These are phyloP conservation scores for Tachyglossus aculeatus DNA, from an alignment of 2,797 vertebrate species.

Conservation along the genomic window DNA sequence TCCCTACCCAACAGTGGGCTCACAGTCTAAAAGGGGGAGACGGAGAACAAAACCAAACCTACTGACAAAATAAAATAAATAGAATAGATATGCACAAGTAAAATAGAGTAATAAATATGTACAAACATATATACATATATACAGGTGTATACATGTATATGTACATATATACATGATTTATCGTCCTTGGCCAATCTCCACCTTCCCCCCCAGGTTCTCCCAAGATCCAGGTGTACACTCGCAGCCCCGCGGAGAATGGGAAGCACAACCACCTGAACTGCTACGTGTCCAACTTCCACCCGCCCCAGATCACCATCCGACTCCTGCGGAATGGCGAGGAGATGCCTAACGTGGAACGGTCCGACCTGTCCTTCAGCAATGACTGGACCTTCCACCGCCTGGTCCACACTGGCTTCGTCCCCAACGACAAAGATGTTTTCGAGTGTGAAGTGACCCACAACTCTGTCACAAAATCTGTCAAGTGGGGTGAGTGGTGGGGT, in stretches of 20 bases:
- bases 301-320: constrained; percentile 76
- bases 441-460: constrained; percentile 73
- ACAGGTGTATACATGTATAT: no score
- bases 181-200: background rate
- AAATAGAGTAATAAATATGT: no score
- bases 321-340: constrained; percentile 56
- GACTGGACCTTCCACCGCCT: constrained; percentile 86
- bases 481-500: constrained; percentile 77
- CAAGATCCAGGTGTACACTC: constrained; percentile 79
- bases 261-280: constrained; percentile 79
- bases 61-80: no score
- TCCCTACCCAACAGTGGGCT: no score
- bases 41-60: no score
- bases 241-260: background rate
- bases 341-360: background rate
- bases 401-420: constrained; percentile 52
- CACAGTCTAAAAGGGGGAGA: no score
- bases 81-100: no score
- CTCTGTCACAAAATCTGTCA: accelerated
- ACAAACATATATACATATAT: no score
- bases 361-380: constrained; percentile 82
- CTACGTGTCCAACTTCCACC: constrained; percentile 80
- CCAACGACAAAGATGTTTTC: accelerated
- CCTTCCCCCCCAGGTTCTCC: constrained; percentile 63
- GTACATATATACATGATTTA: no score